A percentile compares a stretch with the other conserved stretches of the same genome.
Evolutionary conservation across 2,888 invertebrate species (phyloP).

Genomic region (Tricholauxania praeusta): DNA sequence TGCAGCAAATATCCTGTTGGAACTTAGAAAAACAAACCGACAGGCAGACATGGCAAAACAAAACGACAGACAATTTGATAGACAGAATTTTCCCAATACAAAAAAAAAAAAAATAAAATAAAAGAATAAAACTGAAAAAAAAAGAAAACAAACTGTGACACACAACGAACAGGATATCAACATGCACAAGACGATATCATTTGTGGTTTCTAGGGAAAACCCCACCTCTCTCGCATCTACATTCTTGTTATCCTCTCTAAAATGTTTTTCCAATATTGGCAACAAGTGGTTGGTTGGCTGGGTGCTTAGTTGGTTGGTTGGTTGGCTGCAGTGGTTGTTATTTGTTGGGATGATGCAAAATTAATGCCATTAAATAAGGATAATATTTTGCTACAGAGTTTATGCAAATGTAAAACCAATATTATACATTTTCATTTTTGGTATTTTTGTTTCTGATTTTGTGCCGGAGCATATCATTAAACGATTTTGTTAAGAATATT

Average conservation of each 20-base stretch:
- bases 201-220: constrained; percentile 6
- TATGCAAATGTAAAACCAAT: constrained; percentile 45
- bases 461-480: constrained; percentile 42
- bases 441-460: constrained; percentile 18
- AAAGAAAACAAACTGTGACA: neutral
- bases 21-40: neutral
- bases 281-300: constrained; percentile 27
- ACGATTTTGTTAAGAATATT: constrained; percentile 28
- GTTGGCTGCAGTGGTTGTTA: neutral
- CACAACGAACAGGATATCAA: neutral
- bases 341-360: neutral
- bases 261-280: neutral
- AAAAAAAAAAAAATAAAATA: neutral
- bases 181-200: neutral
- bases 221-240: neutral
- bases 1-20: too few relatives aligned
- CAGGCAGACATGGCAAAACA: neutral
- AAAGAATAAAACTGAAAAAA: neutral
- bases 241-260: too few relatives aligned
- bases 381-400: constrained; percentile 39
- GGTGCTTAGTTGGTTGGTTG: neutral
- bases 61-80: neutral
- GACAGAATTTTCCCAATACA: neutral
- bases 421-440: constrained; percentile 4
- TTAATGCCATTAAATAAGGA: constrained; percentile 35